Evolutionary conservation across 2,888 invertebrate species (phyloP).

Genomic region (Oegoconia quadripuncta): DNA sequence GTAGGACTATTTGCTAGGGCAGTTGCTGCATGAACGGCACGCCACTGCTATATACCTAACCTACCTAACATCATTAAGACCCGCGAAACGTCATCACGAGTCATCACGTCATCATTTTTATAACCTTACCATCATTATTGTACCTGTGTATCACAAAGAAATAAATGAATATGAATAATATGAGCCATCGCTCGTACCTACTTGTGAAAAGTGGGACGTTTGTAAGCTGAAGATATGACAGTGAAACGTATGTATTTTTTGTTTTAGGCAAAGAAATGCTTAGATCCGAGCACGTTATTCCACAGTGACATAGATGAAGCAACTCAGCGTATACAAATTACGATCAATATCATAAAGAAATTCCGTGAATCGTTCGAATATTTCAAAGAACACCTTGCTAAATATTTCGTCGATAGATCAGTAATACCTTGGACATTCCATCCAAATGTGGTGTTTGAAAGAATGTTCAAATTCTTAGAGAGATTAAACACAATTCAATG

Average conservation of each 20-base stretch:
- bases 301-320: slow-evolving; percentile 97
- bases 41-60: too few relatives aligned
- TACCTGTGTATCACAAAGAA: too few relatives aligned
- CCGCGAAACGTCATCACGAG: too few relatives aligned
- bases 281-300: slow-evolving; percentile 95
- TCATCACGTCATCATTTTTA: too few relatives aligned
- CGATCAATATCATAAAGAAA: slow-evolving; percentile 82
- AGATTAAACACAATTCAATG: slow-evolving; percentile 88
- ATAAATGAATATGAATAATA: too few relatives aligned
- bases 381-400: slow-evolving; percentile 83
- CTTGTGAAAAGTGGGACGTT: too few relatives aligned
- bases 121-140: too few relatives aligned
- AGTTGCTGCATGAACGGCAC: too few relatives aligned
- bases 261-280: slow-evolving; percentile 88
- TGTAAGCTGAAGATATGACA: neutral
- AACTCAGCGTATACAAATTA: slow-evolving; percentile 86
- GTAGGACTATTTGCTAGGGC: too few relatives aligned
- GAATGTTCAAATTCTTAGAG: slow-evolving; percentile 87
- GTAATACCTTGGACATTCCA: slow-evolving; percentile 89
- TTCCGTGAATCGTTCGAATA: slow-evolving; percentile 83
- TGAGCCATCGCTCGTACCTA: too few relatives aligned
- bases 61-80: too few relatives aligned
- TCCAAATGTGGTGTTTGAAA: slow-evolving; percentile 88
- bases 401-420: slow-evolving; percentile 81
- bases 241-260: neutral